phyloP scores from a whole-genome alignment of 2,113 vertebrate species.

The Riparia riparia region DNA sequence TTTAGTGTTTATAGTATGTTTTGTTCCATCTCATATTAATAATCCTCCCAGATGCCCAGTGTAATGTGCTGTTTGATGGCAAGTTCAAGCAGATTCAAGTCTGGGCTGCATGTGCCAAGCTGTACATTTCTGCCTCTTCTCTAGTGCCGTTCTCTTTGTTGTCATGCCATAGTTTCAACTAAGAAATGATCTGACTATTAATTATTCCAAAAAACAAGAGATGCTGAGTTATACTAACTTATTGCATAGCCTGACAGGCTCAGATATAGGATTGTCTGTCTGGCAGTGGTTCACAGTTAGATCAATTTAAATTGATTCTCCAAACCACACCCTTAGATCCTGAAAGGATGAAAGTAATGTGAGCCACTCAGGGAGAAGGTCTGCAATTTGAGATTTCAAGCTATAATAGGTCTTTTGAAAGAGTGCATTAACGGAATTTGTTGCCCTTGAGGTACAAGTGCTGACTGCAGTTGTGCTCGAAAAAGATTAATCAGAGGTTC shows the following conservation, averaged over 20 bases:
- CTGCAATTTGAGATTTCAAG: not conserved
- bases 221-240: not conserved
- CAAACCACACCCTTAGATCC: conserved; percentile 28
- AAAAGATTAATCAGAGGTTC: conserved; percentile 32
- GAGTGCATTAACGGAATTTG: not conserved
- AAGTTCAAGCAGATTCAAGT: conserved; percentile 1
- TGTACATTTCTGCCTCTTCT: not conserved
- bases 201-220: not conserved
- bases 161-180: not conserved
- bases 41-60: conserved; percentile 27
- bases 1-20: conserved; percentile 33
- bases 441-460: conserved; percentile 10
- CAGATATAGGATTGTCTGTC: not conserved
- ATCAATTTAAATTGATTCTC: conserved; percentile 45
- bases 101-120: not conserved
- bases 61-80: not conserved
- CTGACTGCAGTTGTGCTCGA: conserved; percentile 14
- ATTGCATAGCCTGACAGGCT: not conserved
- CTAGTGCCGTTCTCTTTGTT: not conserved
- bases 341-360: not conserved
- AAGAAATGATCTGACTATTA: not conserved
- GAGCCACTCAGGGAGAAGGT: not conserved
- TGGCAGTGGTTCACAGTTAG: not conserved
- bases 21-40: conserved; percentile 4
- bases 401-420: conserved; percentile 6